These are phyloP conservation scores for Aphyosemion australe DNA, from an alignment of 2,113 vertebrate species.

Conservation along the genomic window DNA sequence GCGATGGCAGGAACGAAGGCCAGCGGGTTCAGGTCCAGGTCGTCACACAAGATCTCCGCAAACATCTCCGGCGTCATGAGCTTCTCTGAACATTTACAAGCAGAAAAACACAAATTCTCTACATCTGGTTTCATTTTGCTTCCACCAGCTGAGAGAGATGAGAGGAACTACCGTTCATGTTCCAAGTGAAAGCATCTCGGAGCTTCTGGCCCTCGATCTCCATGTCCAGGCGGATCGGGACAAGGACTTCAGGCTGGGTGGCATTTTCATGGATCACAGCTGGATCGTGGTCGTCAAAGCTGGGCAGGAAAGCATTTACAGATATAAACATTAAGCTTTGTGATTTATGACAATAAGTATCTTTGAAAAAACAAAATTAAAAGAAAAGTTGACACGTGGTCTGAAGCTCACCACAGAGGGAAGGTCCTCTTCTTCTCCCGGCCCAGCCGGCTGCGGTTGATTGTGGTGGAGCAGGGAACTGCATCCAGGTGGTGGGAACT, in stretches of 20 bases:
- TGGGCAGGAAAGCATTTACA: constrained; percentile 45
- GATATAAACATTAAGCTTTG: background rate
- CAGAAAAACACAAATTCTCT: no score
- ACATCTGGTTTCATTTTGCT: background rate
- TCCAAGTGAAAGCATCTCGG: constrained; percentile 97
- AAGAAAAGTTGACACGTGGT: background rate
- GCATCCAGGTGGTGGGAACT: constrained; percentile 98
- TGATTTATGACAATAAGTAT: no score
- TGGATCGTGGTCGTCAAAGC: constrained; percentile 99
- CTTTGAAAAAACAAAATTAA: no score
- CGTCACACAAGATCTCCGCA: constrained; percentile 96
- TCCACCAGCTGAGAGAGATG: background rate
- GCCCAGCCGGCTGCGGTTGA: constrained; percentile 97
- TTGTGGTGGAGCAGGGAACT: constrained; percentile 96
- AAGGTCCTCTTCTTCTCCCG: constrained; percentile 98
- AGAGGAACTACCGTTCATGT: constrained; percentile 91
- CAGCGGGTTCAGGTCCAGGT: constrained; percentile 95
- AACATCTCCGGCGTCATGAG: constrained; percentile 99
- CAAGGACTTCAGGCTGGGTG: constrained; percentile 93
- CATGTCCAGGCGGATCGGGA: constrained; percentile 98
- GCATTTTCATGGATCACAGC: constrained; percentile 99
- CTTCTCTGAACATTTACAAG: constrained; percentile 83
- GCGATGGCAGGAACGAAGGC: constrained; percentile 97
- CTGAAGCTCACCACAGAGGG: constrained; percentile 88
- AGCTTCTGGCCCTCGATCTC: constrained; percentile 98